phyloP scores from a whole-genome alignment of 2,113 vertebrate genomes.

The Lophius piscatorius region DNA sequence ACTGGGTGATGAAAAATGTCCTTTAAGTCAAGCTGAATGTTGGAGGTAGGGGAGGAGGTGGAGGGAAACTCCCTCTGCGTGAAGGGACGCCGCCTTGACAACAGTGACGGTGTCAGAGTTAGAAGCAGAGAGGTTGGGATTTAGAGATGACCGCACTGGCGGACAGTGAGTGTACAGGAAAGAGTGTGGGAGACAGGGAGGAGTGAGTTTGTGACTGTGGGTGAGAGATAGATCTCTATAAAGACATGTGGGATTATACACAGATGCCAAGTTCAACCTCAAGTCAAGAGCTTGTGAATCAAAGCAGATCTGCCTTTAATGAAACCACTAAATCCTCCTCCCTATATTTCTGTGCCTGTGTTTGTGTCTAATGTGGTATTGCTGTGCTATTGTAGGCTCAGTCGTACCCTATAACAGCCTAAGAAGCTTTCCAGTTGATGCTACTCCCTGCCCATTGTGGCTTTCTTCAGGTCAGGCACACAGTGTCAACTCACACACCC shows the following conservation, averaged over 20 bases:
- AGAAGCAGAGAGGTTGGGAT: constrained; percentile 17
- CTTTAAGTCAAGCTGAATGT: constrained; percentile 17
- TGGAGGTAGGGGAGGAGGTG: constrained; percentile 5
- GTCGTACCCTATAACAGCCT: constrained; percentile 66
- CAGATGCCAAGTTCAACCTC: constrained; percentile 48
- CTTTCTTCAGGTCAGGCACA: constrained; percentile 64
- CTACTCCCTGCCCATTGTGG: constrained; percentile 59
- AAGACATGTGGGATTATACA: constrained; percentile 63
- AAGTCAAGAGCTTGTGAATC: constrained; percentile 53
- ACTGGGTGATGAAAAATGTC: constrained; percentile 28
- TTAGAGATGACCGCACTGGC: constrained; percentile 23
- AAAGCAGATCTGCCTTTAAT: constrained; percentile 74
- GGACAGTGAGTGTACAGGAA: constrained; percentile 7
- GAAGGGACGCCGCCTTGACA: constrained; percentile 16
- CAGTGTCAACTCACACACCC: constrained; percentile 1
- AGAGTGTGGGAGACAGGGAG: constrained; percentile 25
- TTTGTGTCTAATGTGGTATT: constrained; percentile 74
- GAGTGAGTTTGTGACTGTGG: constrained; percentile 18
- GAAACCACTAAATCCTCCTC: constrained; percentile 71
- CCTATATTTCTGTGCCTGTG: constrained; percentile 32
- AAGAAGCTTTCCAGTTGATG: constrained; percentile 72
- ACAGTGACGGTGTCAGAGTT: constrained; percentile 2
- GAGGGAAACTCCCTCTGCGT: neutral
- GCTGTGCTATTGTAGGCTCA: constrained; percentile 73
- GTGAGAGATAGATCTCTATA: constrained; percentile 38